Evolutionary conservation across 2,888 invertebrate genomes (phyloP).

Genomic region (Tuta absoluta): DNA sequence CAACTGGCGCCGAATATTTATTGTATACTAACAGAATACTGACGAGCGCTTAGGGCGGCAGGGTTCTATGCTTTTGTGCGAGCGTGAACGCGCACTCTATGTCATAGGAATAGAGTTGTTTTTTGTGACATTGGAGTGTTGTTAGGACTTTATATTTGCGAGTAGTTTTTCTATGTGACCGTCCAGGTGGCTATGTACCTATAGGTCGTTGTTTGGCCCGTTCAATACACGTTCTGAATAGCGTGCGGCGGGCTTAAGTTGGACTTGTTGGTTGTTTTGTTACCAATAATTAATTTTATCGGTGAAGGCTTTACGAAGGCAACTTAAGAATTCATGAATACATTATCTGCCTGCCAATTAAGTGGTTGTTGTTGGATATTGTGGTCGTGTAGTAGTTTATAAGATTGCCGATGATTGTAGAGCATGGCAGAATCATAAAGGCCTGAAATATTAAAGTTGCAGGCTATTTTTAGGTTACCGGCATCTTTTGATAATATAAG

Average conservation of each 20-base stretch:
- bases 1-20: slow-evolving; percentile 82
- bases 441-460: slow-evolving; percentile 2
- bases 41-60: slow-evolving; percentile 70
- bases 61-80: slow-evolving; percentile 57
- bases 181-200: slow-evolving; percentile 77
- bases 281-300: slow-evolving; percentile 62
- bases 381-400: slow-evolving; percentile 13
- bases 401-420: slow-evolving; percentile 23
- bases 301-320: slow-evolving; percentile 60
- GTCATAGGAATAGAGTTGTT: slow-evolving; percentile 49
- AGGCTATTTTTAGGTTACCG: neutral
- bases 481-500: neutral
- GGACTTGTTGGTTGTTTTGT: slow-evolving; percentile 54
- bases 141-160: slow-evolving; percentile 54
- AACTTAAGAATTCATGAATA: slow-evolving; percentile 47
- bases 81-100: slow-evolving; percentile 51
- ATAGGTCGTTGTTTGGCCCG: slow-evolving; percentile 68
- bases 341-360: slow-evolving; percentile 40
- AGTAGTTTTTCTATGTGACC: slow-evolving; percentile 75
- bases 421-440: neutral
- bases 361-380: slow-evolving; percentile 27
- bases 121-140: slow-evolving; percentile 40
- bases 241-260: slow-evolving; percentile 61
- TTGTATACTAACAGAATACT: slow-evolving; percentile 81
- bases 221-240: slow-evolving; percentile 66